These are phyloP conservation scores for Xestobium rufovillosum DNA, from an alignment of 2,888 invertebrate genomes.

Conservation along the genomic window DNA sequence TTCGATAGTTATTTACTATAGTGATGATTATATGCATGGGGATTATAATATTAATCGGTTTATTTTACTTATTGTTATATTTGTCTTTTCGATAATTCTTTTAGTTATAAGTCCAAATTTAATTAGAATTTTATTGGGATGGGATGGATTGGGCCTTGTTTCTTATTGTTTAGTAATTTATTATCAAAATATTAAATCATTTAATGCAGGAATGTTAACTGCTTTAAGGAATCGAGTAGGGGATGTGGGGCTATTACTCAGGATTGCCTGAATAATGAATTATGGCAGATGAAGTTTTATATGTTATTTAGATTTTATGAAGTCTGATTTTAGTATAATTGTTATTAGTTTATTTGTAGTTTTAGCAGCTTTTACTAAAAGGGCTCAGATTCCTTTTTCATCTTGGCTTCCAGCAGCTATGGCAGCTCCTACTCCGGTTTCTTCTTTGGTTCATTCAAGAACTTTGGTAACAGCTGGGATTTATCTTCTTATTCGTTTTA, in stretches of 20 bases:
- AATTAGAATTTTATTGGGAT: constrained; percentile 63
- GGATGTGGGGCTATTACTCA: constrained; percentile 59
- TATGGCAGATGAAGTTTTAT: no score
- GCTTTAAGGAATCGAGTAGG: constrained; percentile 67
- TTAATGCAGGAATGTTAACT: constrained; percentile 65
- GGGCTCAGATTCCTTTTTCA: no score
- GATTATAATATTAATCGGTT: constrained; percentile 56
- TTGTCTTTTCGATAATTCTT: constrained; percentile 60
- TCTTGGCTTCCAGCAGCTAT: no score
- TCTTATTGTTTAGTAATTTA: constrained; percentile 69
- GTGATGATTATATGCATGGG: constrained; percentile 53
- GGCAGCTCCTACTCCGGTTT: no score
- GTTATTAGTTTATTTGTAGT: no score
- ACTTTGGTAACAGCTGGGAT: no score
- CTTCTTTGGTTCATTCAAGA: no score
- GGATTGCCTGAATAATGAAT: no score
- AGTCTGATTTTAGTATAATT: constrained; percentile 21
- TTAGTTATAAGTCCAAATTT: constrained; percentile 64
- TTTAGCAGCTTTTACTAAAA: no score
- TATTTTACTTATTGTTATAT: constrained; percentile 56
- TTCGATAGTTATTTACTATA: constrained; percentile 57
- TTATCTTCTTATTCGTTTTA: no score
- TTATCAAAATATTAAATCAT: constrained; percentile 61
- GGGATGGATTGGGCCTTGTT: constrained; percentile 64
- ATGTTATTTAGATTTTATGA: no score